Evolutionary conservation across 2,888 invertebrate genomes (phyloP), one percentile per base, ranked within the genome.

Genomic region (Odontocerum albicorne): DNA sequence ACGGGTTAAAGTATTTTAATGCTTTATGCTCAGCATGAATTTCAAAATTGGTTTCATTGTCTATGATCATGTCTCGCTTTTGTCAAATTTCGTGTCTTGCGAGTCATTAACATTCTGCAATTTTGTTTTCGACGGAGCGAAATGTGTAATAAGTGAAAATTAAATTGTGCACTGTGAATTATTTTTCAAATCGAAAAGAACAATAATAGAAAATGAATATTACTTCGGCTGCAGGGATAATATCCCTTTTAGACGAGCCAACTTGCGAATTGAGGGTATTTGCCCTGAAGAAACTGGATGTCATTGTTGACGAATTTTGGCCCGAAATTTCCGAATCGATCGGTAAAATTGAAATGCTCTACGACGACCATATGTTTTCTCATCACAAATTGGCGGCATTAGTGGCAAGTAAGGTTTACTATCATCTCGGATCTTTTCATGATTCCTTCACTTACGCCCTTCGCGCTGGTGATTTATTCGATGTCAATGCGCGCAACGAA

Each of bases 281-380:
- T 71, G 96, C 97, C 12, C 74, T 98, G 65, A 89, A 89, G 67
- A 95, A 96, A 70, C 79, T 98, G 65, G 91, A 97, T 74, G 83
- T 85, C 67, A 92, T 98, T 66, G 96, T 97, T 1, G 95, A 97
- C 72, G 92, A 95, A 70, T 98, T 98, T 76, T 98, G 97, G 97
- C 94, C 97, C 6, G 97, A 98, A 78, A 97, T 98, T 65, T 96
- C 96, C 0, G 97, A 98, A 74, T 92, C 96, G 10, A 94, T 98
- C 65, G 92, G 92, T 67, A 97, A 96, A 77, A 96, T 98, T 66
- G 98, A 99, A 78, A 92, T 94, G 70, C 80, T 99, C 20, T 93
- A 96, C 68, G 98, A 98, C 75, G 95, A 97, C 68, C 87, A 90
- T 67, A 79, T 77, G 31, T 91, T 99, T 72, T 83, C 85, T 31